Evolutionary conservation across 2,888 invertebrate species (phyloP).

Genomic region (Drosophila peninsularis): DNA sequence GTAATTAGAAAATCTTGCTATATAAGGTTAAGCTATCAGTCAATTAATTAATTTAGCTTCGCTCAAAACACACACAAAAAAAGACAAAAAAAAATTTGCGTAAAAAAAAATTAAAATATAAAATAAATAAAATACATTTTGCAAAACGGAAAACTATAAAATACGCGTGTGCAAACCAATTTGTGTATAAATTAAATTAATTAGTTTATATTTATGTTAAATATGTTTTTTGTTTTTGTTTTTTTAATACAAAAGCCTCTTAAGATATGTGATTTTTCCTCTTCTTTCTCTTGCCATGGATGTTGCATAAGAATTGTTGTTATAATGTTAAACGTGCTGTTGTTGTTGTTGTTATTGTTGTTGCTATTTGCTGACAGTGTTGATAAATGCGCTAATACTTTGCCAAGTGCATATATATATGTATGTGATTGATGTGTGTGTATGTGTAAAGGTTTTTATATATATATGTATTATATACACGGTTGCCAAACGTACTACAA

Average conservation of each 20-base stretch:
- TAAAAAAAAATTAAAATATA: constrained; percentile 10
- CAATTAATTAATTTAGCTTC: constrained; percentile 78
- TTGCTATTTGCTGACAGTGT: constrained; percentile 18
- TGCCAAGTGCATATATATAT: constrained; percentile 41
- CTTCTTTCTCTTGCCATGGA: constrained; percentile 24
- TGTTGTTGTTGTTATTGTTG: constrained; percentile 20
- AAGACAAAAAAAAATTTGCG: constrained; percentile 11
- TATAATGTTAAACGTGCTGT: constrained; percentile 20
- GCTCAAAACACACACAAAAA: constrained; percentile 43
- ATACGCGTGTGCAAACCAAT: constrained; percentile 50
- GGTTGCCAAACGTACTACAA: neutral
- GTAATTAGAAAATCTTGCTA: constrained; percentile 66
- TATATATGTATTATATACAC: constrained; percentile 22
- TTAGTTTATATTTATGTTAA: constrained; percentile 51
- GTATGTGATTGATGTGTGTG: constrained; percentile 23
- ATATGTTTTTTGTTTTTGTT: constrained; percentile 41
- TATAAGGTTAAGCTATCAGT: constrained; percentile 83
- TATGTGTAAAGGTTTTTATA: constrained; percentile 29
- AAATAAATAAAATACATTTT: constrained; percentile 50
- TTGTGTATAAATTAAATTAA: constrained; percentile 49
- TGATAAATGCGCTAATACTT: constrained; percentile 51
- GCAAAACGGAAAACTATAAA: constrained; percentile 34
- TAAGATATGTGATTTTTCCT: constrained; percentile 74
- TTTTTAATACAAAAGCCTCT: constrained; percentile 80
- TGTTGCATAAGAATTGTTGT: constrained; percentile 36